These are phyloP conservation scores for Acomys russatus DNA, from an alignment of 2,797 vertebrate genomes.

Conservation along the genomic window DNA sequence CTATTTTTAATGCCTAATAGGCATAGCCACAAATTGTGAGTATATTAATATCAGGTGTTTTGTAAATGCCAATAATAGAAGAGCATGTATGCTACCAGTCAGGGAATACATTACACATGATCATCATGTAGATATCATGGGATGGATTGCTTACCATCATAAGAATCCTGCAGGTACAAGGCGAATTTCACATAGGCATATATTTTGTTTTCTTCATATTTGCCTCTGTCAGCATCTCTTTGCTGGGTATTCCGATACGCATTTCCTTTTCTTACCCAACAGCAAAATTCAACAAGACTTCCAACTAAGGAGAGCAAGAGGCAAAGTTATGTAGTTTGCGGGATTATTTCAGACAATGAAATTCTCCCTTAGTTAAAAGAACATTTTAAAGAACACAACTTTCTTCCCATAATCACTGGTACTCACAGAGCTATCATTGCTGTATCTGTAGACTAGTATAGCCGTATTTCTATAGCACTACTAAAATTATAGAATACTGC, in stretches of 20 bases:
- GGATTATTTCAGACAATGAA: constrained; percentile 53
- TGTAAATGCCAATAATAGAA: background rate
- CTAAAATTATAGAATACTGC: background rate
- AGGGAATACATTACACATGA: background rate
- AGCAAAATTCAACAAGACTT: constrained; percentile 95
- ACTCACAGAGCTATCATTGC: background rate
- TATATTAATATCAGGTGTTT: background rate
- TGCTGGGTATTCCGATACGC: constrained; percentile 89
- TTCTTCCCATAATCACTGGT: constrained; percentile 17
- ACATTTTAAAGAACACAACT: constrained; percentile 45
- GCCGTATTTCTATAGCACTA: background rate
- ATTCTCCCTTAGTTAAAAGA: constrained; percentile 24
- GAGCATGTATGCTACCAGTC: background rate
- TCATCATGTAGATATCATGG: constrained; percentile 23
- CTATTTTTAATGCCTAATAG: constrained; percentile 8
- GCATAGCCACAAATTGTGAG: constrained; percentile 7
- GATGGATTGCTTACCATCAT: constrained; percentile 91
- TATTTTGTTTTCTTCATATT: constrained; percentile 77
- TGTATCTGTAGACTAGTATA: background rate
- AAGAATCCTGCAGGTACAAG: constrained; percentile 95
- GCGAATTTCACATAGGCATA: constrained; percentile 97
- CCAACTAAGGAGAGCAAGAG: constrained; percentile 89
- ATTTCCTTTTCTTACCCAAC: constrained; percentile 95
- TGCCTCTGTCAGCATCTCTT: constrained; percentile 88
- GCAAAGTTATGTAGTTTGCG: constrained; percentile 24